Conservation (phyloP, 2,113 vertebrate species). For the Thunnus maccoyii region DNA sequence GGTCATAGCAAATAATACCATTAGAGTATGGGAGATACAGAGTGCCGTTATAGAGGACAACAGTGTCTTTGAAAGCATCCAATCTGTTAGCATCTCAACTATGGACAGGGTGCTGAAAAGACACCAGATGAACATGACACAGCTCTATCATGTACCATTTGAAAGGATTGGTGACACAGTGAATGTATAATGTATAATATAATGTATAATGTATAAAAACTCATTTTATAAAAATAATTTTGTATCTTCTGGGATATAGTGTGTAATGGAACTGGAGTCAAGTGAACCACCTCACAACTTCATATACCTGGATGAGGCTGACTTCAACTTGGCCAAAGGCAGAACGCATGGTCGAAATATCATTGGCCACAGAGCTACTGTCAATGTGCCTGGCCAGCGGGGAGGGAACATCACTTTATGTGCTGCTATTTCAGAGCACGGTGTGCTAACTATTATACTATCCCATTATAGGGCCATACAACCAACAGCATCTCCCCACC, state of each 20-base stretch:
- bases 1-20: neutral
- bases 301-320: constrained; percentile 28
- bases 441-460: too few species aligned
- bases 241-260: constrained; percentile 20
- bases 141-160: constrained; percentile 29
- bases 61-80: neutral
- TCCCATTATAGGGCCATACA: too few species aligned
- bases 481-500: too few species aligned
- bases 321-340: constrained; percentile 18
- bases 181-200: constrained; percentile 2
- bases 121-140: constrained; percentile 27
- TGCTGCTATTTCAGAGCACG: neutral
- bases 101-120: neutral
- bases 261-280: constrained; percentile 20
- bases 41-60: neutral
- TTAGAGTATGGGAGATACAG: neutral
- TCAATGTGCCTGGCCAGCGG: constrained; percentile 1
- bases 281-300: constrained; percentile 22
- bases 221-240: neutral
- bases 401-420: neutral
- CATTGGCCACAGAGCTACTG: neutral
- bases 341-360: neutral
- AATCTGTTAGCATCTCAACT: neutral
- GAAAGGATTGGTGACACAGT: constrained; percentile 20
- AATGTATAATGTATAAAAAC: neutral